Conservation (phyloP, 2,113 vertebrate genomes). For the Crotalus viridis region DNA sequence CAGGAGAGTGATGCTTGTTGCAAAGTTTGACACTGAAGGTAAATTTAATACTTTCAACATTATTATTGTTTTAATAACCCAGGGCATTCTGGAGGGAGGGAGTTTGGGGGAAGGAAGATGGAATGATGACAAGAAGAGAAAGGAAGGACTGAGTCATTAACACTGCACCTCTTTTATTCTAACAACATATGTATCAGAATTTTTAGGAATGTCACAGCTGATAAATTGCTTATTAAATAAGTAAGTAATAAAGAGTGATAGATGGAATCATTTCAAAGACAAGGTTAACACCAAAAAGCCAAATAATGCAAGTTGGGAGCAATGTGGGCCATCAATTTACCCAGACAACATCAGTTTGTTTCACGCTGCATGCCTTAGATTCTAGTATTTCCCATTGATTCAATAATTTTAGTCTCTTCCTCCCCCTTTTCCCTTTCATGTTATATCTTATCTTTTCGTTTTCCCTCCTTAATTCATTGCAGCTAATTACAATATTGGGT, state of each 20-base stretch:
- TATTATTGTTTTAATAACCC: constrained; percentile 31
- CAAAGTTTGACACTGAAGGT: constrained; percentile 29
- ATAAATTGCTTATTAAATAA: background rate
- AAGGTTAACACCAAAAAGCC: constrained; percentile 59
- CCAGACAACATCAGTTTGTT: constrained; percentile 47
- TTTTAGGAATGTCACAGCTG: constrained; percentile 54
- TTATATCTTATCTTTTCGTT: background rate
- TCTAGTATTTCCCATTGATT: constrained; percentile 35
- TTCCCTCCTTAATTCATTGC: background rate
- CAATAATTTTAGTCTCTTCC: constrained; percentile 1
- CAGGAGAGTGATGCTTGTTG: background rate
- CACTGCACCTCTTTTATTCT: constrained; percentile 45
- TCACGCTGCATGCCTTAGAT: constrained; percentile 34
- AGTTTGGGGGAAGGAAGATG: background rate
- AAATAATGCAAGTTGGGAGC: constrained; percentile 49
- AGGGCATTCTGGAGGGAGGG: background rate
- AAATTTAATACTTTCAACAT: constrained; percentile 27
- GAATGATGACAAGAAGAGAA: constrained; percentile 50
- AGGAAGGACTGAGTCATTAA: constrained; percentile 50
- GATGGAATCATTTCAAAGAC: constrained; percentile 63
- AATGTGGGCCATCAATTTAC: constrained; percentile 46
- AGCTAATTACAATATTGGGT: constrained; percentile 3
- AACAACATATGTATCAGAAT: constrained; percentile 52
- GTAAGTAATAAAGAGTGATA: constrained; percentile 43
- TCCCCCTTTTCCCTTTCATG: background rate